A percentile compares a stretch with the other conserved stretches of the same genome.
These are phyloP conservation scores for Mesorhabditis spiculigera DNA, from an alignment of 2,888 invertebrate species.

Conservation along the genomic window DNA sequence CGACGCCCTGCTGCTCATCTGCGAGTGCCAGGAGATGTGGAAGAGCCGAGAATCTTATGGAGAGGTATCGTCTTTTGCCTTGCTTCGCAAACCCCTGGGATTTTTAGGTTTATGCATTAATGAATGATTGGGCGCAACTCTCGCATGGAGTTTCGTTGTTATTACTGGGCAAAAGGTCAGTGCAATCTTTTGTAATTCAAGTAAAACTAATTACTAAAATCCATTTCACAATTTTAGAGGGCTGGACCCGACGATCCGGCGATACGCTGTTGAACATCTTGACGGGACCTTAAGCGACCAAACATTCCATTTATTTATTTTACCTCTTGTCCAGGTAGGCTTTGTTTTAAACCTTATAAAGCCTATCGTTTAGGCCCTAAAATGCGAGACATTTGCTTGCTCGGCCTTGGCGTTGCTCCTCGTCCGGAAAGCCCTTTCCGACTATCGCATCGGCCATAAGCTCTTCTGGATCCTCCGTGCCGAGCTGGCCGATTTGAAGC, in stretches of 20 bases:
- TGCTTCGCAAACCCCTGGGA: not conserved
- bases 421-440: constrained; percentile 64
- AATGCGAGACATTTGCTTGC: constrained; percentile 66
- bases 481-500: constrained; percentile 26
- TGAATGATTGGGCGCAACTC: constrained; percentile 35
- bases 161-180: constrained; percentile 16
- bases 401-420: constrained; percentile 65
- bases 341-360: not conserved
- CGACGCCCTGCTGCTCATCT: constrained; percentile 31
- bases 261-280: constrained; percentile 65
- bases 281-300: constrained; percentile 64
- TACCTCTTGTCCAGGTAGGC: constrained; percentile 66
- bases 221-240: constrained; percentile 56
- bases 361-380: constrained; percentile 62
- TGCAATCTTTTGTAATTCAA: constrained; percentile 57
- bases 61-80: constrained; percentile 13
- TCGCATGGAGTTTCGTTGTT: constrained; percentile 31
- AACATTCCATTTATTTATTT: constrained; percentile 64
- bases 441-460: constrained; percentile 66
- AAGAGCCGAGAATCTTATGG: constrained; percentile 29
- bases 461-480: constrained; percentile 67
- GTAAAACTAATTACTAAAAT: constrained; percentile 61
- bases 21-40: constrained; percentile 37
- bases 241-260: constrained; percentile 65
- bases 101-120: constrained; percentile 31